Evolutionary conservation across 1,140 invertebrate genomes (phyloP).

Genomic region (Panagrolaimus sp.): DNA sequence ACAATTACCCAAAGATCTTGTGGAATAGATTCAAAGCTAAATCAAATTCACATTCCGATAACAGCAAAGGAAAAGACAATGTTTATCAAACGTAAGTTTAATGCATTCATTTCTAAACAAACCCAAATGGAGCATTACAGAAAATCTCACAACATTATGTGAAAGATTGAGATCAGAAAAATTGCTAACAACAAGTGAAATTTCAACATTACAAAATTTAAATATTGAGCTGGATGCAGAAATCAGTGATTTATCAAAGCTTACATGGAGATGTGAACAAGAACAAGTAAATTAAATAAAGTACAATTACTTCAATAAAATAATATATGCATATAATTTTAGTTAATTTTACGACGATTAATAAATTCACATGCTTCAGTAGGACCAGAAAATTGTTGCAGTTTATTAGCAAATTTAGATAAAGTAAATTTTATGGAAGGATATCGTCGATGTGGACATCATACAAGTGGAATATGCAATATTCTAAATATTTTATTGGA

Average conservation of each 20-base stretch:
- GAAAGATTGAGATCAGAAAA: slow-evolving; percentile 44
- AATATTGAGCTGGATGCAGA: slow-evolving; percentile 32
- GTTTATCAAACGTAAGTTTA: too few relatives aligned
- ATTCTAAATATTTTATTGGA: slow-evolving; percentile 28
- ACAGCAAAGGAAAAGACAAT: too few relatives aligned
- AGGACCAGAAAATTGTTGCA: slow-evolving; percentile 70
- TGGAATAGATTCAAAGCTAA: too few relatives aligned
- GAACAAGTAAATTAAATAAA: slow-evolving; percentile 26
- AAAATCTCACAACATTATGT: slow-evolving; percentile 32
- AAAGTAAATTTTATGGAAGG: slow-evolving; percentile 77
- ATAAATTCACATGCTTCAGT: slow-evolving; percentile 71
- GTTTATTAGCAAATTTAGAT: slow-evolving; percentile 71
- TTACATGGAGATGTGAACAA: slow-evolving; percentile 37
- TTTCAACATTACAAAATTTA: slow-evolving; percentile 30
- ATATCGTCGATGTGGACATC: slow-evolving; percentile 74
- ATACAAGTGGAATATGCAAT: slow-evolving; percentile 37
- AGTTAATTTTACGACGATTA: slow-evolving; percentile 72
- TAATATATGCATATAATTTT: background rate
- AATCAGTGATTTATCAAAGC: slow-evolving; percentile 27
- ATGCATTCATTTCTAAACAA: too few relatives aligned
- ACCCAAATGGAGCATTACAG: too few relatives aligned
- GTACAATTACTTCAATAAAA: too few relatives aligned
- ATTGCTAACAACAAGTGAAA: slow-evolving; percentile 37
- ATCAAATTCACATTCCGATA: too few relatives aligned
- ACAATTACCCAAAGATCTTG: too few relatives aligned